These are phyloP conservation scores for Trissolcus brochymenae DNA, from an alignment of 2,888 invertebrate genomes.

Conservation along the genomic window DNA sequence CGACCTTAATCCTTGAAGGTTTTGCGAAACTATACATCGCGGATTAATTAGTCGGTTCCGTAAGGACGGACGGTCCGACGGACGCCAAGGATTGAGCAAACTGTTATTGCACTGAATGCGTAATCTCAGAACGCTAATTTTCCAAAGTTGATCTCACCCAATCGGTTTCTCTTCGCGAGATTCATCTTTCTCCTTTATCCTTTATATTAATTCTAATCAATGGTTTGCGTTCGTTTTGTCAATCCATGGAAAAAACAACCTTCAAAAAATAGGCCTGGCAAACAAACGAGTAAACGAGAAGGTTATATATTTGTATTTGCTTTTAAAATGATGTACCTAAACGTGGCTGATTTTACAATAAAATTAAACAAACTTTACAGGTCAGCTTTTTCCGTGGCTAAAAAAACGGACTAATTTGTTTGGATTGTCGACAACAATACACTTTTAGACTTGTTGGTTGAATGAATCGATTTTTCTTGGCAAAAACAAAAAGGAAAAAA, in stretches of 20 bases:
- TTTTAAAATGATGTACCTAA: too few relatives aligned
- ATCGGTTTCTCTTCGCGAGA: constrained; percentile 18
- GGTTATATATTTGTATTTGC: too few relatives aligned
- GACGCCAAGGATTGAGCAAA: constrained; percentile 75
- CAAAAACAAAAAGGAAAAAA: too few relatives aligned
- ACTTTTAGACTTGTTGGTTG: too few relatives aligned
- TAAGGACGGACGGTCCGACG: constrained; percentile 73
- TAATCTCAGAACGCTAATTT: constrained; percentile 65
- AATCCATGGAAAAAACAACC: too few relatives aligned
- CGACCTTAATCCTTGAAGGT: constrained; percentile 42
- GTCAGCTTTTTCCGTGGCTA: not conserved
- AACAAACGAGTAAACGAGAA: too few relatives aligned
- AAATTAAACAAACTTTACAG: too few relatives aligned
- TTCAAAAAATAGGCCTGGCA: too few relatives aligned
- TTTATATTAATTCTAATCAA: not conserved
- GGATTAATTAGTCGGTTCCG: constrained; percentile 69
- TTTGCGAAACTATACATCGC: constrained; percentile 44
- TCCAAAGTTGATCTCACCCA: constrained; percentile 13
- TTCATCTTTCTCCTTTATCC: constrained; percentile 16
- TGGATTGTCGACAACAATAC: not conserved
- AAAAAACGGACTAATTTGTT: constrained; percentile 1
- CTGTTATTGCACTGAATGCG: constrained; percentile 74
- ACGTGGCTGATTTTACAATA: too few relatives aligned
- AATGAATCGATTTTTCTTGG: too few relatives aligned
- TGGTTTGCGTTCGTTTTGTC: not conserved